These are phyloP conservation scores for Gnathonemus echidnorhynchus DNA, from an alignment of 2,113 vertebrate genomes.

Conservation along the genomic window DNA sequence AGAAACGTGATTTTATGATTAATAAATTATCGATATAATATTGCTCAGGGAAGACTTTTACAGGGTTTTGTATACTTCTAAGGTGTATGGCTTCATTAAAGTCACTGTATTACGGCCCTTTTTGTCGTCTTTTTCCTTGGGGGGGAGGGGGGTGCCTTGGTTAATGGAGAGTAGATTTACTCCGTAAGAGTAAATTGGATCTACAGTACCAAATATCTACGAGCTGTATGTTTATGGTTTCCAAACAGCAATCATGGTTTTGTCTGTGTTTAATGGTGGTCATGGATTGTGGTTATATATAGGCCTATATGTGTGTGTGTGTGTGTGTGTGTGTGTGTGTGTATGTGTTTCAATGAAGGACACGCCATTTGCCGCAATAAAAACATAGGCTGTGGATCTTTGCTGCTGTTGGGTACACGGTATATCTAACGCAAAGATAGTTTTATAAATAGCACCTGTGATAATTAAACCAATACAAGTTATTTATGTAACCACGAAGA, in stretches of 20 bases:
- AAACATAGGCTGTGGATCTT: neutral
- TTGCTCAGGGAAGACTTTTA: neutral
- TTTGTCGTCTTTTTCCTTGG: neutral
- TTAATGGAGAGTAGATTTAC: neutral
- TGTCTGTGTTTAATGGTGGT: neutral
- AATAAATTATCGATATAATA: neutral
- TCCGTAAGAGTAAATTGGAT: neutral
- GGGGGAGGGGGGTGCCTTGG: neutral
- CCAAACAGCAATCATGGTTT: neutral
- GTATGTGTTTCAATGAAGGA: neutral
- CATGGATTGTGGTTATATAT: neutral
- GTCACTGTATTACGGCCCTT: neutral
- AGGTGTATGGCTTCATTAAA: neutral
- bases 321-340: no score
- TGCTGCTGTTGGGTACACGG: neutral
- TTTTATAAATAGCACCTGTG: neutral
- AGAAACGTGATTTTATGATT: neutral
- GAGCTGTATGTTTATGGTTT: neutral
- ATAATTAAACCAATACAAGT: neutral
- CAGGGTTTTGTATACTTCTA: neutral
- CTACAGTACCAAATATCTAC: neutral
- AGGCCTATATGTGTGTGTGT: no score
- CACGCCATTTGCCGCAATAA: neutral
- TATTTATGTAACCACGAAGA: neutral
- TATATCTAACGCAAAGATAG: neutral